Base-by-base conservation (phyloP, 2,797 vertebrate genomes). In the Adelosebastes latens region DNA sequence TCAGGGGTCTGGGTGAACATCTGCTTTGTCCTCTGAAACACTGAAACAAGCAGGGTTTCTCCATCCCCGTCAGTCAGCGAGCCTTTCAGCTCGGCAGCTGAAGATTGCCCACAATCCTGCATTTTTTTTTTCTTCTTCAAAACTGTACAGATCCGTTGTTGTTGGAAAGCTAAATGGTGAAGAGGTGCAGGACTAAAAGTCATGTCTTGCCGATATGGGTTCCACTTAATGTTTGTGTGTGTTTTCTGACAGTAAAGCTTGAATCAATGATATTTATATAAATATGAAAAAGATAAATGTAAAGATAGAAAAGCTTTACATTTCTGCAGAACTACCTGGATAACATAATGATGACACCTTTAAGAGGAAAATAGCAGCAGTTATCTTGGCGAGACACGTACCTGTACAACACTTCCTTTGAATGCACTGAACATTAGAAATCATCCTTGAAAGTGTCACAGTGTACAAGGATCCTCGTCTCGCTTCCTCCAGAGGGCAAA, bases 101-200 rank as follows among this genome's bases (percentile, higher is more conserved):
- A 52, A 72, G 59, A 85, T 67, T 77, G 31, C 25, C 39, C 36
- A 73, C 64, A 72, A 65, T 78, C 77, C 61, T 68, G 10, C 3
- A 5, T 24, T 56, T 59, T 73, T 77, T 18, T 52, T 58, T 55
- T 14, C 52, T 24, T 32, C 25, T 31, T 39, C 25, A 25, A 39
- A 79, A 72, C 39, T 55, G 10, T 69, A 70, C 73, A 80, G 77
- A 82, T 85, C 67, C 11, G 1, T 22, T 60, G 74, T 74, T 70
- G 66, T 53, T 82, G 25, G 75, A 61, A 55, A 77, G 76, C 69
- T 31, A 62, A 80, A 80, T 10, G 4, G 55, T 39, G 36, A 74
- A 31, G 24, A 73, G 11, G 4, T 10, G 6, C 31, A 32, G 25
- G 61, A 72, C 66, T 56, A 67, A 72, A 82, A 65, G 7, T 76